Percentiles rank a stretch among this genome's conserved stretches.
phyloP scores from a whole-genome alignment of 2,888 invertebrate species.

The Hirtodrosophila trivittata region DNA sequence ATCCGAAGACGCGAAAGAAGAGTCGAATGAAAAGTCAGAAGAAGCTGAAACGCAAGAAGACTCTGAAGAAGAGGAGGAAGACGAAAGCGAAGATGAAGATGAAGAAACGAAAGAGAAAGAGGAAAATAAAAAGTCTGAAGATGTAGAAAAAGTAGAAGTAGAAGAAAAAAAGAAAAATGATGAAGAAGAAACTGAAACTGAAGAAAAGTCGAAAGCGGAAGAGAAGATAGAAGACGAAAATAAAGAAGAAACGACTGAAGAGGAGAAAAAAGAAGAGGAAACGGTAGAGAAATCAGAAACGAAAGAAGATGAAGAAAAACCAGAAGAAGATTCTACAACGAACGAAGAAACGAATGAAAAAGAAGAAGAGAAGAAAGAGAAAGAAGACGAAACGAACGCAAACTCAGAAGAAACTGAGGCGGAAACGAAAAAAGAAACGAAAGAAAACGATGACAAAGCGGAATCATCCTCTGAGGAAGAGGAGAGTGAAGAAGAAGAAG shows the following conservation, averaged over 20 bases:
- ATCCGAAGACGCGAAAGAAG: conserved; percentile 7
- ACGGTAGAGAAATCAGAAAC: not conserved
- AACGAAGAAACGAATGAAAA: conserved; percentile 5
- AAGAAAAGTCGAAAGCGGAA: conserved; percentile 11
- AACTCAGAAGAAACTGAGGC: conserved; percentile 28
- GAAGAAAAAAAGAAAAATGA: conserved; percentile 21
- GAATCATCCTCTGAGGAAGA: conserved; percentile 36
- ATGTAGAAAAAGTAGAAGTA: conserved; percentile 2
- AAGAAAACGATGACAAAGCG: conserved; percentile 21
- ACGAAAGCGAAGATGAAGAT: conserved; percentile 4
- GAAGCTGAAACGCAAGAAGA: conserved; percentile 30
- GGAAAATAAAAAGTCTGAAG: conserved; percentile 7
- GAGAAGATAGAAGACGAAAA: conserved; percentile 10
- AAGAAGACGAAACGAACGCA: not conserved
- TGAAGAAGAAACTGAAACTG: conserved; percentile 11
- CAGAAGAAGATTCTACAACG: conserved; percentile 2
- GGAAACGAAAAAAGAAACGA: conserved; percentile 1
- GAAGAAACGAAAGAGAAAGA: conserved; percentile 23
- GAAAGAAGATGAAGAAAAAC: not conserved
- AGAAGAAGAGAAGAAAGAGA: conserved; percentile 17
- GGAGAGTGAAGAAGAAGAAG: conserved; percentile 20
- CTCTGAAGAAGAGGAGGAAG: conserved; percentile 16
- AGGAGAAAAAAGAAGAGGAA: not conserved
- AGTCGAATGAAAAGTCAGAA: conserved; percentile 18
- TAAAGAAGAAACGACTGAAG: conserved; percentile 7